These are phyloP conservation scores for Germaria angustata DNA, from an alignment of 2,888 invertebrate species.

Conservation along the genomic window DNA sequence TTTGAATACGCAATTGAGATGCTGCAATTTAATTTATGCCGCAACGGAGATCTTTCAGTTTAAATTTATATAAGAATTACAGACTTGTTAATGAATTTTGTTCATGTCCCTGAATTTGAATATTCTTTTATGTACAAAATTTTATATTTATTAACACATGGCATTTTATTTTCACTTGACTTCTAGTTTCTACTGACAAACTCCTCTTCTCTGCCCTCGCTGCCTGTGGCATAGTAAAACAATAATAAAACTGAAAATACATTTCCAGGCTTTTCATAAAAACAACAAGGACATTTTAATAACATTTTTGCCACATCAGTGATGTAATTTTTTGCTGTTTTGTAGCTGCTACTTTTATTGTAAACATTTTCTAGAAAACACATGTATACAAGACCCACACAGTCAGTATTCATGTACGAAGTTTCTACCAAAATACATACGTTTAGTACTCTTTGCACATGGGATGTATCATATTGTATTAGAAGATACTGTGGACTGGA, in stretches of 20 bases:
- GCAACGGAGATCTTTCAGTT: neutral
- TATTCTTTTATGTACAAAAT: slow-evolving; percentile 29
- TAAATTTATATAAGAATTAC: slow-evolving; percentile 22
- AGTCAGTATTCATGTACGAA: neutral
- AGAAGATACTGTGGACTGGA: neutral
- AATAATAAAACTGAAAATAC: slow-evolving; percentile 33
- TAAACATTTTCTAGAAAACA: slow-evolving; percentile 47
- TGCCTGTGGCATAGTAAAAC: slow-evolving; percentile 8
- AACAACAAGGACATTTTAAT: slow-evolving; percentile 14
- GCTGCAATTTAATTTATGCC: slow-evolving; percentile 7
- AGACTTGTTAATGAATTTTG: slow-evolving; percentile 15
- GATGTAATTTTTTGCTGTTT: slow-evolving; percentile 46
- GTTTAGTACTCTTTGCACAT: neutral
- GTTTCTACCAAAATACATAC: neutral
- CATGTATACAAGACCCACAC: slow-evolving; percentile 33
- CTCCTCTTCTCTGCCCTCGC: neutral
- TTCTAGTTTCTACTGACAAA: neutral
- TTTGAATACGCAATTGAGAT: neutral
- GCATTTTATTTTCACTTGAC: slow-evolving; percentile 12
- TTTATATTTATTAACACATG: slow-evolving; percentile 23
- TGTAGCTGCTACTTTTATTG: slow-evolving; percentile 10
- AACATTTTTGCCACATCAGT: slow-evolving; percentile 64
- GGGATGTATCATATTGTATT: slow-evolving; percentile 35
- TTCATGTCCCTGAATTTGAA: slow-evolving; percentile 41
- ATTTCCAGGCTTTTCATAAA: slow-evolving; percentile 24